Evolutionary conservation across 2,888 invertebrate genomes (phyloP).

Genomic region (Drosophila cyrtoloma): DNA sequence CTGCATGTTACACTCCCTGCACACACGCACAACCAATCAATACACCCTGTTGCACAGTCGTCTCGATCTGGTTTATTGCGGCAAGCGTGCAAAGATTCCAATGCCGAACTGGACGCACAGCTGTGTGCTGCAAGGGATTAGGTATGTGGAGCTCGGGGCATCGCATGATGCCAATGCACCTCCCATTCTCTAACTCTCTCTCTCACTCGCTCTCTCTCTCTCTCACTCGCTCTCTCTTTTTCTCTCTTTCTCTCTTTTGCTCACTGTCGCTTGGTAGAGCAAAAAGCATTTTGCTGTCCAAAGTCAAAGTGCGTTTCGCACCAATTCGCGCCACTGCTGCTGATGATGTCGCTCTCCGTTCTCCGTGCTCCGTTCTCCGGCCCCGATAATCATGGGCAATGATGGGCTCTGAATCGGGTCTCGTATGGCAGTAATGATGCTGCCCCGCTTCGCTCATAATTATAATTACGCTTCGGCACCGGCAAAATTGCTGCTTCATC

Average conservation of each 20-base stretch:
- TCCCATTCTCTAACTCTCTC: background rate
- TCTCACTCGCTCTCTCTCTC: slow-evolving; percentile 1
- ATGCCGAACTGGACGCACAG: slow-evolving; percentile 16
- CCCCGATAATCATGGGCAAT: slow-evolving; percentile 76
- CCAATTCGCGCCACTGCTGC: slow-evolving; percentile 64
- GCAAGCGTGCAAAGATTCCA: slow-evolving; percentile 37
- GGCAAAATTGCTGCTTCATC: slow-evolving; percentile 3
- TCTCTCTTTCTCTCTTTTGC: background rate
- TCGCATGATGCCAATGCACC: slow-evolving; percentile 68
- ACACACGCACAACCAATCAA: slow-evolving; percentile 11
- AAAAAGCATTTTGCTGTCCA: slow-evolving; percentile 62
- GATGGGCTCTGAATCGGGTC: slow-evolving; percentile 65
- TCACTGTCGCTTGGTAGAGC: slow-evolving; percentile 14
- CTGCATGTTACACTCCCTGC: background rate
- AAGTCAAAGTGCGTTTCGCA: slow-evolving; percentile 80
- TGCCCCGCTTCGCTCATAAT: slow-evolving; percentile 71
- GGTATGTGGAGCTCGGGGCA: slow-evolving; percentile 29
- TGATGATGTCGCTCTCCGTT: slow-evolving; percentile 70
- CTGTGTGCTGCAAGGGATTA: slow-evolving; percentile 19
- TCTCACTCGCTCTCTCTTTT: slow-evolving; percentile 1
- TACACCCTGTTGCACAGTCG: slow-evolving; percentile 15
- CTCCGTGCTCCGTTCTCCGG: background rate
- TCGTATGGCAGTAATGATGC: slow-evolving; percentile 73
- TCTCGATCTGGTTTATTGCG: slow-evolving; percentile 18
- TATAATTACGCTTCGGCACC: slow-evolving; percentile 68